Base-by-base conservation (phyloP, 2,888 invertebrate species). In the Nematopogon swammerdamellus region DNA sequence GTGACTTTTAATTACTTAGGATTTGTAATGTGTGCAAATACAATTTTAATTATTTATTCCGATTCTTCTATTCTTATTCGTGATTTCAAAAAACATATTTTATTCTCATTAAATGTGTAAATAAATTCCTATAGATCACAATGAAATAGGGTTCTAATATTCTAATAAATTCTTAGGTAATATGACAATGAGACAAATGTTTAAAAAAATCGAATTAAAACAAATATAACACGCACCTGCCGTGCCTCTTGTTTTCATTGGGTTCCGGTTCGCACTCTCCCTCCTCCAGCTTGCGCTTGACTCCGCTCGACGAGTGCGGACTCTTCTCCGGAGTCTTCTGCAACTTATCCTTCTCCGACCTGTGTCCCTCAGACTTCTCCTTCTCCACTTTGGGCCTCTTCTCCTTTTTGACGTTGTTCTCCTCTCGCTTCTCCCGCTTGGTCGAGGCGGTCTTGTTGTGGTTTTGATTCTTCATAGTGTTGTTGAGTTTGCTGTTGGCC, bases 241-340 rank as follows among this genome's bases (percentile, higher is more conserved):
- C 79, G 49, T 75, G 77, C 52, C 83, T 70, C 65, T 82, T 81
- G 54, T 65, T 77, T 51, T 79, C 80, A 48, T 59, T 68, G 1
- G 68, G 62, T 44, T 81, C 81, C 1, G 74, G 72, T 53, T 80
- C 77, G 53, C 74, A 76, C 58, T 77, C 80, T 1, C 82, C 83
- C 54, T 85, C 84, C 57, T 84, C 84, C 20, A 83, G 65, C 61
- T 84, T 84, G 54, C 85, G 69, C 57, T 81, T 80, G 1, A 72
- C 61, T 36, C 76, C 77, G 36, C 36, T 36, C 14, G 77, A 72
- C 11, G 70, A 56, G 44, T 75, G 73, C 29, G 72, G 64, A 53
- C 54, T 59, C 58, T 77, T 75, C 45, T 73, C 71, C 14, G 56
- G 54, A 19, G 17, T 11, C 19, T 50, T 50, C 18, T 44, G 46